Base-by-base conservation (phyloP, 1,140 invertebrate genomes). In the Halotydeus destructor region DNA sequence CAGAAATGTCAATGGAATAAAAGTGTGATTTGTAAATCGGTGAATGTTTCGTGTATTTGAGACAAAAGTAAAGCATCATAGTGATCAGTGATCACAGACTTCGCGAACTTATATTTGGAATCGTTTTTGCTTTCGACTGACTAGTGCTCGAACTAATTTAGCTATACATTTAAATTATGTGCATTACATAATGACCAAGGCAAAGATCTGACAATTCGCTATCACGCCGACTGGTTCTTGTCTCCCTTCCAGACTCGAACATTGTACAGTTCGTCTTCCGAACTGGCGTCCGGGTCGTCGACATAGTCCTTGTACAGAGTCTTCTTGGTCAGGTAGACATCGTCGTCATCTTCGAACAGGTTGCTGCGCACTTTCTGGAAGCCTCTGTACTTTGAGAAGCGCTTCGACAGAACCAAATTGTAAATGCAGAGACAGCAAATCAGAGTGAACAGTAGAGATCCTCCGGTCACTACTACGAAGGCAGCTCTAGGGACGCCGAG, bases 211-310 rank as follows among this genome's bases (percentile, higher is more conserved):
- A n/a, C n/a, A n/a, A n/a, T n/a, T n/a, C n/a, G n/a, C n/a, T n/a
- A n/a, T n/a, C n/a, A n/a, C n/a, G n/a, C n/a, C n/a, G n/a, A n/a
- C n/a, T n/a, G n/a, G n/a, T n/a, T n/a, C n/a, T n/a, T n/a, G n/a
- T 39, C 30, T n/a, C 30, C 26, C 36, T 47, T 45, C 43, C 38
- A 47, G 6, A 37, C 31, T 43, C 47, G 46, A 9, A 45, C 46
- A 39, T 50, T 50, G 40, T 50, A 50, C 14, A 50, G 26, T 40
- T 50, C 48, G 41, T 50, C 48, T 45, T 50, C 48, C 23, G 48
- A 50, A 12, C 37, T 35, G 12, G 18, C 39, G n/a, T 44, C 45
- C 33, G 33, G 9, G 22, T 38, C 44, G 19, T 42, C 41, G 25
- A 32, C 24, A 26, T 47, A 50, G n/a, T 47, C 45, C 14, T 28